These are phyloP conservation scores for Anhinga anhinga DNA, from an alignment of 2,113 vertebrate genomes.

Conservation along the genomic window DNA sequence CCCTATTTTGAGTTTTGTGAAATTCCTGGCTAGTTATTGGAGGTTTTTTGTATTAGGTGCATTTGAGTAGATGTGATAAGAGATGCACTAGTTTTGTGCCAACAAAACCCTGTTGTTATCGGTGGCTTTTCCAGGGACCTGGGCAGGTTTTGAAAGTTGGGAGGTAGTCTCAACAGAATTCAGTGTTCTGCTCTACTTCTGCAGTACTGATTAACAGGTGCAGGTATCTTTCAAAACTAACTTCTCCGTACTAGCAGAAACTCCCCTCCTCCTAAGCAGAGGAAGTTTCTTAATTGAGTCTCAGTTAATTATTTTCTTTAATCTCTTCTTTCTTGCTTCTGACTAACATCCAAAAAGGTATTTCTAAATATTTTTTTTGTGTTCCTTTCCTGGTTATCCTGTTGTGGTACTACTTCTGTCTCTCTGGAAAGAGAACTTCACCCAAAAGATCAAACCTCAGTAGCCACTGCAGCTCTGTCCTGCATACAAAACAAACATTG, in stretches of 20 bases:
- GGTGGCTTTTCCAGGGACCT: background rate
- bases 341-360: background rate
- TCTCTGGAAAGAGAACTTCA: background rate
- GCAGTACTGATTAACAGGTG: background rate
- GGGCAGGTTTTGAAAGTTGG: background rate
- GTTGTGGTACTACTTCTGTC: background rate
- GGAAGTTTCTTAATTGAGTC: background rate
- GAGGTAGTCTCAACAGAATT: background rate
- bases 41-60: background rate
- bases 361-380: background rate
- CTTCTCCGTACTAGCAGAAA: background rate
- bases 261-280: background rate
- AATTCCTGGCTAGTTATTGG: background rate
- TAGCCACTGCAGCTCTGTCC: background rate
- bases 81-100: background rate
- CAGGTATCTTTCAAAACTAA: background rate
- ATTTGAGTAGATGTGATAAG: background rate
- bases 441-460: background rate
- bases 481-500: background rate
- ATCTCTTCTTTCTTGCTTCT: background rate
- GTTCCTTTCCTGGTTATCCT: background rate
- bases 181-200: background rate
- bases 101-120: background rate
- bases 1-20: background rate
- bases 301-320: background rate